Evolutionary conservation across 2,888 invertebrate genomes (phyloP), one percentile per base, ranked within the genome.

Genomic region (Kuschelorhynchus macadamiae): DNA sequence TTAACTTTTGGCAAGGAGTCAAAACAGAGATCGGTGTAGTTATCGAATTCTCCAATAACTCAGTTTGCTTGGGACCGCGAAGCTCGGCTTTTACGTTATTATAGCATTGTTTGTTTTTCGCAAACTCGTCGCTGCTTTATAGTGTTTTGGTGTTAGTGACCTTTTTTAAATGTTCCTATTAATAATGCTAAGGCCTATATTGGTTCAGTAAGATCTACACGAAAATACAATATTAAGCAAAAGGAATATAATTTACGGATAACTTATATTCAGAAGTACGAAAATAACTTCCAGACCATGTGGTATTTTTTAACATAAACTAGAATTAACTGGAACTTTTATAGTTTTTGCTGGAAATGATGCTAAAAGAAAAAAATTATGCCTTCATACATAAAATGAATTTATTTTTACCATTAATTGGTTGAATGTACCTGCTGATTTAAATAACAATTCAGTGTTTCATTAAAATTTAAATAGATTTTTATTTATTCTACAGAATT

Each of bases 1-100:
- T 46, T 57, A 44, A 57, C 21, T 33, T 36, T 64, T 64, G 64
- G 64, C 64, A 64, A 64, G 49, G 9, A 47, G 25, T 64, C 64
- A 64, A 64, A 64, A 49, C 64, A 21, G 44, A 46, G 17, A 46
- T 46, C 36, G 46, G 14, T 36, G 11, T 39, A 33, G 46, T 64
- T 49, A 64, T 64, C 56, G 56, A 55, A 56, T 42, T 64, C 57
- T 20, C 18, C 36, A 42, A 46, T 55, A 53, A 56, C 55, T 56
- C 49, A 64, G 64, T 57, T 25, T 36, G 36, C 36, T 44, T 63
- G 36, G 55, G 47, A 55, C 36, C 62, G 46, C 47, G 62, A 39
- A 25, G 32, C 55, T 39, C 47, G 47, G 18, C 46, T 44, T 25
- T 25, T 30, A 44, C 32, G 41, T 44, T 61, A 18, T 44, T 18